These are phyloP conservation scores for Crambe crambe DNA, from an alignment of 37 sponge, comb jelly and placozoan genomes.

Conservation along the genomic window DNA sequence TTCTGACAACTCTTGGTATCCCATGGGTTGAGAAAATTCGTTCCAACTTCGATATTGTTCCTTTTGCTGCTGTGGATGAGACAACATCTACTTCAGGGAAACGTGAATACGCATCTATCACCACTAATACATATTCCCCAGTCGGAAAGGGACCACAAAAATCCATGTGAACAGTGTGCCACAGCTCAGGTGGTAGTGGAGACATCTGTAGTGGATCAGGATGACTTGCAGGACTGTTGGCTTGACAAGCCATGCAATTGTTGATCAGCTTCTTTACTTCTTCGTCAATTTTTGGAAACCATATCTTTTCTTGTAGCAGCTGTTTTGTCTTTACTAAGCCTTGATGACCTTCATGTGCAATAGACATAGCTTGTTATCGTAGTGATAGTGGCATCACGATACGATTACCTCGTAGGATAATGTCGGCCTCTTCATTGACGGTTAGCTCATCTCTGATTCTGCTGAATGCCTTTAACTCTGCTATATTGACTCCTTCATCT, in stretches of 20 bases:
- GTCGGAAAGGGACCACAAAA: conserved; percentile 54
- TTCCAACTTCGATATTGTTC: conserved; percentile 36
- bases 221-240: neutral
- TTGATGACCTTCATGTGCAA: conserved; percentile 53
- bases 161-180: conserved; percentile 43
- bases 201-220: conserved; percentile 31
- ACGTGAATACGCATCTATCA: conserved; percentile 45
- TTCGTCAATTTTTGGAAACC: conserved; percentile 37
- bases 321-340: conserved; percentile 41
- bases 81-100: conserved; percentile 43
- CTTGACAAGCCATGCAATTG: neutral
- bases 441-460: conserved; percentile 4
- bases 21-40: conserved; percentile 36
- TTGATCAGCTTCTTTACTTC: conserved; percentile 5
- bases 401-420: conserved; percentile 37
- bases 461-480: conserved; percentile 17
- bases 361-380: neutral
- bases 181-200: conserved; percentile 34
- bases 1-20: conserved; percentile 36
- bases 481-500: neutral
- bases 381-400: conserved; percentile 39
- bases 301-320: conserved; percentile 34
- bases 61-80: conserved; percentile 28
- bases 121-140: conserved; percentile 38
- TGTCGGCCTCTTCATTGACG: conserved; percentile 8